Base-by-base conservation (phyloP, 2,888 invertebrate species). In the Pseudanteris insignis region DNA sequence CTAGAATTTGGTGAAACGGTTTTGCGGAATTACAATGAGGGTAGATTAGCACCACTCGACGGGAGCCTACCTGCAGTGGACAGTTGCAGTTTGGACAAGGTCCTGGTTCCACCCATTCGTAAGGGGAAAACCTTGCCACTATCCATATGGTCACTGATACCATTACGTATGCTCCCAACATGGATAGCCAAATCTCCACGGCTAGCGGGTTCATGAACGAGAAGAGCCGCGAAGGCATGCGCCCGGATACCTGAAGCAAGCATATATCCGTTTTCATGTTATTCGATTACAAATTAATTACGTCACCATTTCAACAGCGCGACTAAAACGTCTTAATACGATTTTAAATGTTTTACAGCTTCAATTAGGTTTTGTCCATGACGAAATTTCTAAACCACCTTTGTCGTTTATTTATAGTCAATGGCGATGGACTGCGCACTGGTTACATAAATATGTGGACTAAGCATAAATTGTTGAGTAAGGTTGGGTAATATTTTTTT, bases 121-220 rank as follows among this genome's bases (percentile, higher is more conserved):
- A 89, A 0, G 91, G 91, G 21, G 89, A 89, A 80, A 92, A 89
- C 70, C 90, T 84, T 12, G 91, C 90, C 18, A 93, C 87, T 26
- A 91, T 84, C 81, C 90, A 92, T 83, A 93, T 87, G 28, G 89
- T 89, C 47, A 88, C 79, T 1, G 89, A 89, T 29, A 92, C 92
- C 33, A 91, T 82, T 44, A 92, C 82, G 80, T 92, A 94, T 25
- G 92, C 92, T 0, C 88, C 87, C 50, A 91, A 80, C 37, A 91
- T 89, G 81, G 90, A 92, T 53, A 92, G 81, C 94, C 94, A 94
- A 64, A 94, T 92, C 74, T 93, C 90, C 65, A 90, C 85, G 0
- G 92, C 91, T 68, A 94, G 81, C 0, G 94, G 94, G 73, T 91
- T 90, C 87, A 94, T 89, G 81, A 94, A 94, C 26, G 91, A 90